Percentiles rank a stretch among this genome's conserved stretches.
Evolutionary conservation across 2,113 vertebrate genomes (phyloP).

Genomic region (Psittacula cyanocephala): DNA sequence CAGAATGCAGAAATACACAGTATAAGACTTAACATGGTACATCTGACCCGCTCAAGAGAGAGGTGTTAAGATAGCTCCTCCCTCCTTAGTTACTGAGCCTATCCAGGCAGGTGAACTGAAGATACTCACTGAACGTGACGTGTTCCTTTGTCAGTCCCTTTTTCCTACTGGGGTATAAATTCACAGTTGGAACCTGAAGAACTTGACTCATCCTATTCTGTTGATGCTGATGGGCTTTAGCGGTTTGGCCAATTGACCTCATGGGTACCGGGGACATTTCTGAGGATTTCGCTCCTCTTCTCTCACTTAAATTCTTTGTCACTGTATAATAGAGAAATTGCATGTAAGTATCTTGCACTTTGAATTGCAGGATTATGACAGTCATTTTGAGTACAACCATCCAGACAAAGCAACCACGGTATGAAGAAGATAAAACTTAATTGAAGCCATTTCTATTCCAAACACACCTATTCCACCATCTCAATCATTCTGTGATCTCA

Average conservation of each 20-base stretch:
- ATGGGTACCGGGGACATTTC: constrained; percentile 92
- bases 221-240: constrained; percentile 80
- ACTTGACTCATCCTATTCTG: constrained; percentile 93
- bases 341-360: not conserved
- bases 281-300: constrained; percentile 81
- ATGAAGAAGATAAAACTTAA: not conserved
- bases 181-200: constrained; percentile 90
- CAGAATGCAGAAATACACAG: not conserved
- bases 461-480: not conserved
- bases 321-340: constrained; percentile 77
- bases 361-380: not conserved
- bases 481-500: not conserved
- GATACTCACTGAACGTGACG: constrained; percentile 80
- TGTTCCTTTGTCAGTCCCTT: constrained; percentile 88
- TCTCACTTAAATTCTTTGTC: constrained; percentile 91
- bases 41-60: not conserved
- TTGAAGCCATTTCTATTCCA: not conserved
- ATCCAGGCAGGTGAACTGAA: not conserved
- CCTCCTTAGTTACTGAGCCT: not conserved
- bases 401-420: not conserved
- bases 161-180: constrained; percentile 88
- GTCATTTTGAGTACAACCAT: not conserved
- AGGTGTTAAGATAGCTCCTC: not conserved
- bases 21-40: not conserved
- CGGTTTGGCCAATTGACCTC: constrained; percentile 80